Base-by-base conservation (phyloP, 2,888 invertebrate genomes). In the Synanthedon andrenaeformis region DNA sequence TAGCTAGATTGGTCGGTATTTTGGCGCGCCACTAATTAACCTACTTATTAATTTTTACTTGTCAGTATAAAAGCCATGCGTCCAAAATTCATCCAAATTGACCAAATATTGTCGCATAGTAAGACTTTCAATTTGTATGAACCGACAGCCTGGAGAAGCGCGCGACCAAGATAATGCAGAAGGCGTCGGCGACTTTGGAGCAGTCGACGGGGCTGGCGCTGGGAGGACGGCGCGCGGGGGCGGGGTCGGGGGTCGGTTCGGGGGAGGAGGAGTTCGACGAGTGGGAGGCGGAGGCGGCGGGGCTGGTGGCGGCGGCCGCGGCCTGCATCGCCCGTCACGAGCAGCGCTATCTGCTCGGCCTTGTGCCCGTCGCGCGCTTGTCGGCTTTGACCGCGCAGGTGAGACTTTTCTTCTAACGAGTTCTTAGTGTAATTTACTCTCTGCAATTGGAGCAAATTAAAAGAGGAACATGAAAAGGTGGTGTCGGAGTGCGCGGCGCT, bases 301-400 rank as follows among this genome's bases (percentile, higher is more conserved):
- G 97, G 57, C 90, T 94, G 49, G 90, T 95, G 66, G 92, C 97
- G 4, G 92, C 95, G 41, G 95, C 94, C 1, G 85, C 97, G 56
- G 93, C 94, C 58, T 92, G 94, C 55, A 85, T 98, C 14, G 94
- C 97, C 89, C 94, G 96, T 64, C 93, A 94, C 76, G 98, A 98
- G 79, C 92, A 94, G 59, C 89, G 92, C 52, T 79, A 94, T 41
- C 93, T 97, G 89, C 91, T 92, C 52, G 95, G 94, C 41, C 93
- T 98, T 8, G 92, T 98, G 68, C 95, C 96, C 8, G 82, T 91
- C 58, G 91, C 93, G 49, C 92, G 94, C 62, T 93, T 96, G 71
- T 92, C 94, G 41, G 91, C 93, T 62, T 93, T 97, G 6, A 94
- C 97, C 70, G 93, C 95, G 57, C 92, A 97, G 8, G 90, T 50